Base-by-base conservation (phyloP, 2,113 vertebrate genomes). In the Oncorhynchus kisutch region DNA sequence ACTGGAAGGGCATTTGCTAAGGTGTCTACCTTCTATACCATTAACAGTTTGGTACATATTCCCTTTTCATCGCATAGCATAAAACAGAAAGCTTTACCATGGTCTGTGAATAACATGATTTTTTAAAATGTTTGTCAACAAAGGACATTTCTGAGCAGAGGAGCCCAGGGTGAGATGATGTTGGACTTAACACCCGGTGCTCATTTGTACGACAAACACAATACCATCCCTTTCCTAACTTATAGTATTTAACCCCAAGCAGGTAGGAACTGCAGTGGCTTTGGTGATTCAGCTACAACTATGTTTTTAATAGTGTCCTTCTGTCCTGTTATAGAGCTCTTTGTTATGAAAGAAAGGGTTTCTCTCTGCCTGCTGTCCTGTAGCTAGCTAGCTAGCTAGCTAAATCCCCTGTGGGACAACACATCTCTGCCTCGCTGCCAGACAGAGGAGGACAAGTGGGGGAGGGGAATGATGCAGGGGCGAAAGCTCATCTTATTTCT, bases 141-240 rank as follows among this genome's bases (percentile, higher is more conserved):
- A 18, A 27, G 45, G 22, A 51, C 8, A 70, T 49, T 25, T 39
- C 13, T 16, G 24, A 65, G 68, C 73, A 51, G 75, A 39, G 34
- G 34, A 73, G 70, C 7, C 60, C 57, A 54, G 76, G 45, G 51
- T 74, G 67, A 74, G 75, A 14, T 73, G 22, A 70, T n/a, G n/a
- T 67, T 74, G 16, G 5, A 60, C 22, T 20, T 22, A 51, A 60
- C 59, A 22, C 18, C 20, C 16, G 4, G 5, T 60, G 82, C 78
- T 78, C 59, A 82, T 77, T 78, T 29, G 79, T 77, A 77, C 75
- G 66, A 79, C 12, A n/a, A 76, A 27, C 34, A n/a, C 24, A 76
- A 31, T 34, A n/a, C 0, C n/a, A 69, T 71, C 76, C 64, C 54
- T 45, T 34, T 64, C 11, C 11, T 59, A 78, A 73, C 75, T 73